Evolutionary conservation across 2,888 invertebrate species (phyloP), one percentile per base, ranked within the genome.

Genomic region (Hemithea aestivaria): DNA sequence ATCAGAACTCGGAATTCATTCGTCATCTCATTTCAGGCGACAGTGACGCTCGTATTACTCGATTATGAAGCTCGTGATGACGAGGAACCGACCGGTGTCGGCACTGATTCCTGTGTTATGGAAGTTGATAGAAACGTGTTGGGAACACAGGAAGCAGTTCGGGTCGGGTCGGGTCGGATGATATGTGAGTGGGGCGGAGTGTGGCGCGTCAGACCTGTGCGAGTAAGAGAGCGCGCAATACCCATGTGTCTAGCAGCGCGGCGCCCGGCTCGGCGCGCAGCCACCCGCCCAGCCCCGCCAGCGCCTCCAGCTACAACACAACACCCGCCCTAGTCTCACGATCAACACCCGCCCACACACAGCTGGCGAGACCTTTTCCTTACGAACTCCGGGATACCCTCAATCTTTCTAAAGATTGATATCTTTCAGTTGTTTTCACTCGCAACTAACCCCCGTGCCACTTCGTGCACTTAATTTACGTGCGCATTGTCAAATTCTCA

Each of bases 181-280:
- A n/a, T n/a, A n/a, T n/a, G 41, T 40, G 12, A 20, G 42, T 21
- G 44, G 50, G 37, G 40, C 49, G 51, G 47, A 48, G 50, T 42
- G 47, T 35, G 66, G 64, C 67, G 79, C 76, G 73, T 76, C 85
- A 84, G 84, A 87, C 87, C 87, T 87, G 85, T 79, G 85, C 82
- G 80, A 85, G 83, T 81, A 84, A 87, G 85, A 81, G 87, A 85
- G 87, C 87, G 85, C 85, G 85, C 84, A 87, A 87, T 88, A 88
- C 87, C 88, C 87, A 87, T 70, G 85, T 87, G 81, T 88, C 87
- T 73, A 88, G 82, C 69, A 87, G 82, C 61, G 73, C 82, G 67
- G 71, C 66, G 73, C 76, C 79, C 53, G 83, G 81, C 61, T 82
- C 85, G 57, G 83, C 75, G 69, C 85, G 83, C 83, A 84, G 79